Evolutionary conservation across 2,888 invertebrate genomes (phyloP).

Genomic region (Phyllotreta cruciferae): DNA sequence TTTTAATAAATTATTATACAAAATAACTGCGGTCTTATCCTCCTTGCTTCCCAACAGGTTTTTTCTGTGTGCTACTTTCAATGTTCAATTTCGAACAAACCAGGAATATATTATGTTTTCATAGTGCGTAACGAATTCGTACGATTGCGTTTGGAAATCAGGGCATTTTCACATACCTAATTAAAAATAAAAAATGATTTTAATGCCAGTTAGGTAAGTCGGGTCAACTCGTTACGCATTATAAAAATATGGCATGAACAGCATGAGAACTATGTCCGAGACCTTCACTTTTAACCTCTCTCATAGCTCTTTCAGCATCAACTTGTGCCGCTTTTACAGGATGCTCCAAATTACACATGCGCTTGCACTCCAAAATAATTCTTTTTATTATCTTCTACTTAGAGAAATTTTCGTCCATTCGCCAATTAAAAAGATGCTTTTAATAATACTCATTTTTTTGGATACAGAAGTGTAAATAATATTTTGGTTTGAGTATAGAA

Average conservation of each 20-base stretch:
- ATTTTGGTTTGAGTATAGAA: background rate
- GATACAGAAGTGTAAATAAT: background rate
- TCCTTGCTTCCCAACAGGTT: too few relatives aligned
- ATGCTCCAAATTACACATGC: background rate
- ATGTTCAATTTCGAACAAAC: too few relatives aligned
- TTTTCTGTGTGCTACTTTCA: too few relatives aligned
- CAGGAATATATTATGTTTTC: too few relatives aligned
- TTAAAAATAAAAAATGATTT: slow-evolving; percentile 7
- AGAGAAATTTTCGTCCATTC: too few relatives aligned
- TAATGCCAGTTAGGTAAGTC: slow-evolving; percentile 4
- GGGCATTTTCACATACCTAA: slow-evolving; percentile 7
- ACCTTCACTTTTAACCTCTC: slow-evolving; percentile 47
- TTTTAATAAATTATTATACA: slow-evolving; percentile 18
- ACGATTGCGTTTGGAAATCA: background rate
- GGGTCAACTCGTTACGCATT: slow-evolving; percentile 27
- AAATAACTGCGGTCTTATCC: too few relatives aligned
- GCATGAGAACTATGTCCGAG: slow-evolving; percentile 45
- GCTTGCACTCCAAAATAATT: background rate
- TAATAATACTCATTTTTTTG: too few relatives aligned
- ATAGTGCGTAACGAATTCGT: slow-evolving; percentile 1
- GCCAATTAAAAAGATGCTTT: too few relatives aligned
- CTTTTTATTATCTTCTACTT: too few relatives aligned
- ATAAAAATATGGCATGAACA: slow-evolving; percentile 20
- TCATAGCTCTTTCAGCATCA: slow-evolving; percentile 26
- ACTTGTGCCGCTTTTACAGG: slow-evolving; percentile 14